Evolutionary conservation across 64 coral and sea anemone species (phyloP).

Genomic region (Actinia equina): DNA sequence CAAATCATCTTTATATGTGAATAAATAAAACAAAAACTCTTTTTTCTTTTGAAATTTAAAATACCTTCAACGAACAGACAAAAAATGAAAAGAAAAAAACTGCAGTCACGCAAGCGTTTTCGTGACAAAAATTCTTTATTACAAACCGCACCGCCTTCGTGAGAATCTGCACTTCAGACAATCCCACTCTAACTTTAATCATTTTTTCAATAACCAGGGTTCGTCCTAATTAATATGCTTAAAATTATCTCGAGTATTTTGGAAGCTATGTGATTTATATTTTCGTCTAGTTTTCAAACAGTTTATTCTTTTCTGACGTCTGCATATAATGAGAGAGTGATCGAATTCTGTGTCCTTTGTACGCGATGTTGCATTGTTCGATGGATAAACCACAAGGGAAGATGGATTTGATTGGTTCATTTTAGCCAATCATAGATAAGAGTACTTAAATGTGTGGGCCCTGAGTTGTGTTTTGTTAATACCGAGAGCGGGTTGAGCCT

Average conservation of each 20-base stretch:
- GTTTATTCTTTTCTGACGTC: background rate
- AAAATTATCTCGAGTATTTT: background rate
- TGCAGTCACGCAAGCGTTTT: background rate
- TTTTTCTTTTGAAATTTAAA: background rate
- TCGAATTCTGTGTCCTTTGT: constrained; percentile 8
- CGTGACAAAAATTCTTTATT: background rate
- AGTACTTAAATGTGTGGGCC: background rate
- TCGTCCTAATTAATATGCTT: background rate
- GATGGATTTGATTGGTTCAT: background rate
- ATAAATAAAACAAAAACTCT: background rate
- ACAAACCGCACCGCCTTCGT: background rate
- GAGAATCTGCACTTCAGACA: constrained; percentile 10
- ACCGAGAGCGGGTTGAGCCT: background rate
- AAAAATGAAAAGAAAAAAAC: background rate
- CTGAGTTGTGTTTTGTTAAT: background rate
- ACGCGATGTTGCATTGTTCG: background rate
- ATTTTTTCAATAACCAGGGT: background rate
- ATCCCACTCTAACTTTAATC: background rate
- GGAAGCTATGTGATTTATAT: background rate
- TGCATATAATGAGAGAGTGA: background rate
- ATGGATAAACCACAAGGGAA: background rate
- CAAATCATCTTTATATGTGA: background rate
- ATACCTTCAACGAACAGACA: background rate
- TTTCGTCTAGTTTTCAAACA: constrained; percentile 1
- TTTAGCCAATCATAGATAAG: background rate